Conservation (phyloP, 2,888 invertebrate genomes). For the Sminthurides aquaticus region DNA sequence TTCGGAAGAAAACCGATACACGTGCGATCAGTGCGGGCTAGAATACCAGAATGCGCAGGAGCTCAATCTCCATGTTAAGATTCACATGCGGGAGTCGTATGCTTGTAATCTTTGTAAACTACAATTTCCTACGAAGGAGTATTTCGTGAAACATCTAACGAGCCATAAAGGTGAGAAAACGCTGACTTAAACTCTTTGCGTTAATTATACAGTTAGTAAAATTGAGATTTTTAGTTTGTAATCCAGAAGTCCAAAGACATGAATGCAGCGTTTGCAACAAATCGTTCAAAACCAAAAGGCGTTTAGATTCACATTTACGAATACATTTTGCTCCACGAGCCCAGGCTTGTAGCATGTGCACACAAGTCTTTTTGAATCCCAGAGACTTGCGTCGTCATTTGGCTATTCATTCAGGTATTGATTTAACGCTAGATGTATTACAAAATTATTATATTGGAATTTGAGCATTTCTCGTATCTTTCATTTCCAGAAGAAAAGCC, state of each 20-base stretch:
- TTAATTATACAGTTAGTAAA: not conserved
- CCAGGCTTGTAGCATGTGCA: constrained; percentile 59
- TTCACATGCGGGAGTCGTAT: constrained; percentile 34
- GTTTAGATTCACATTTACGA: constrained; percentile 54
- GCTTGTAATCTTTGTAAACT: constrained; percentile 55
- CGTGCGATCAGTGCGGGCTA: constrained; percentile 57
- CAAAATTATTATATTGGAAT: not conserved
- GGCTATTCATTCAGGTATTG: constrained; percentile 63
- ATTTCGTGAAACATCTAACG: constrained; percentile 60
- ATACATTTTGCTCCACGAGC: constrained; percentile 53
- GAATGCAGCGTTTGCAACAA: constrained; percentile 58
- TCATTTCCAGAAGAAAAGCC: constrained; percentile 24
- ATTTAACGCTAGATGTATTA: too few relatives aligned
- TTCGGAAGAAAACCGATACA: constrained; percentile 53
- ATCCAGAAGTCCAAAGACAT: constrained; percentile 52
- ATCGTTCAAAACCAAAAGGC: constrained; percentile 55
- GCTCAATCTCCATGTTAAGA: constrained; percentile 35
- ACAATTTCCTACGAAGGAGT: constrained; percentile 58
- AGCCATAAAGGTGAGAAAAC: constrained; percentile 56
- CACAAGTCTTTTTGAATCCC: constrained; percentile 59
- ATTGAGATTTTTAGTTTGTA: not conserved
- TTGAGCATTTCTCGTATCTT: not conserved
- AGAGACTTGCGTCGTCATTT: constrained; percentile 64
- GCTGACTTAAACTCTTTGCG: too few relatives aligned
- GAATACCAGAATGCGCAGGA: constrained; percentile 52